Evolutionary conservation across 2,888 invertebrate genomes (phyloP).

Genomic region (Cloeon dipterum): DNA sequence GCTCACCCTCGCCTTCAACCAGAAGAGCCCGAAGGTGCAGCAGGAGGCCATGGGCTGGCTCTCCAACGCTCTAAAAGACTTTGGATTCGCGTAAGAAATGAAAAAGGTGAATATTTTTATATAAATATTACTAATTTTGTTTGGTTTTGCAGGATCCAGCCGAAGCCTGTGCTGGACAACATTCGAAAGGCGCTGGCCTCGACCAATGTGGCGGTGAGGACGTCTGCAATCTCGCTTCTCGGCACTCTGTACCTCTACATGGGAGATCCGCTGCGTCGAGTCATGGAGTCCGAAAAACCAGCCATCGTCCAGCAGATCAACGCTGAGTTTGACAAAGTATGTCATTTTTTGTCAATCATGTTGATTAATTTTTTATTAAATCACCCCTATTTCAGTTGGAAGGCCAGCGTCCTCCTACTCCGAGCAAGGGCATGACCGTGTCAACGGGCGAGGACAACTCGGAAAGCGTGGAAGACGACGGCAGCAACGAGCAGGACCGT

Average conservation of each 20-base stretch:
- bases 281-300: conserved; percentile 73
- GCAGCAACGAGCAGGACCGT: conserved; percentile 14
- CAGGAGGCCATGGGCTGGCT: conserved; percentile 69
- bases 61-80: conserved; percentile 52
- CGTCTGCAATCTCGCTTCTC: conserved; percentile 45
- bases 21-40: conserved; percentile 82
- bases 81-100: conserved; percentile 50
- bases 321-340: conserved; percentile 55
- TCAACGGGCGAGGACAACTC: conserved; percentile 18
- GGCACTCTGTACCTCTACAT: conserved; percentile 63
- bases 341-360: not conserved
- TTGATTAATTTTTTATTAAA: not conserved
- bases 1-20: conserved; percentile 48
- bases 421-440: conserved; percentile 31
- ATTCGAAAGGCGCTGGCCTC: conserved; percentile 65
- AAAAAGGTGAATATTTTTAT: not conserved
- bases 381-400: conserved; percentile 23
- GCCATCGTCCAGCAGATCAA: conserved; percentile 64
- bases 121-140: not conserved
- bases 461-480: conserved; percentile 17
- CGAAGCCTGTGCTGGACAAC: conserved; percentile 48
- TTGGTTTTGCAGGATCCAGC: conserved; percentile 26
- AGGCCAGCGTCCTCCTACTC: conserved; percentile 52
- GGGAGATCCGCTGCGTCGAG: conserved; percentile 47
- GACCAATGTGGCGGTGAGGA: conserved; percentile 64